Evolutionary conservation across 2,113 vertebrate species (phyloP), one percentile per base, ranked within the genome.

Genomic region (Plotosus lineatus): DNA sequence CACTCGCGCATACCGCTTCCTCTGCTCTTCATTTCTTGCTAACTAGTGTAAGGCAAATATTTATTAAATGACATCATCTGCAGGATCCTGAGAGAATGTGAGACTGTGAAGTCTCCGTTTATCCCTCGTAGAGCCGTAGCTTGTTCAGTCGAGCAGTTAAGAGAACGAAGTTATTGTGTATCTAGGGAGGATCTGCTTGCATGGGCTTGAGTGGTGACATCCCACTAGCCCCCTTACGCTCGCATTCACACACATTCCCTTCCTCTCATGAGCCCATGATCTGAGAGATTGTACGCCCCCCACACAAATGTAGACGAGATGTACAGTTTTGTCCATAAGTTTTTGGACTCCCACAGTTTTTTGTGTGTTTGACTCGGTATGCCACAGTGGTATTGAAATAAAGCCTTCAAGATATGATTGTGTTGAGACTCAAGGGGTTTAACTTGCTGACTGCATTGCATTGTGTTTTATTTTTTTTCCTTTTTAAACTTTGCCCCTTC

Each of bases 111-210:
- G 75, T 50, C 19, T 77, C 63, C 28, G 48, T 19, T 61, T 42
- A 3, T 3, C 26, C 56, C 40, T 4, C 23, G n/a, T 19, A 61
- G 40, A 48, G 75, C 11, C 15, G 26, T 6, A 66, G 48, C 50
- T 51, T 68, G 31, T 68, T 51, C 46, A 55, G 63, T 79, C 15
- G 48, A 36, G 63, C 63, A 53, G n/a, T 40, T 66, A 40, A 28
- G 36, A 6, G 21, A 53, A 68, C 55, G 3, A 69, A 50, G 36
- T 79, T 21, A 44, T 79, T 68, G 85, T 89, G 84, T 88, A 84
- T 88, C 90, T 84, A 85, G 89, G 90, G 90, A 92, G 89, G 89
- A 92, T 92, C 85, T 85, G 78, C 90, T 91, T 92, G 87, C 88
- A 87, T 84, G 86, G 86, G 81, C 87, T 82, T 86, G 71, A 84